phyloP scores from a whole-genome alignment of 1,140 invertebrate species.

The Protaetia brevitarsis region DNA sequence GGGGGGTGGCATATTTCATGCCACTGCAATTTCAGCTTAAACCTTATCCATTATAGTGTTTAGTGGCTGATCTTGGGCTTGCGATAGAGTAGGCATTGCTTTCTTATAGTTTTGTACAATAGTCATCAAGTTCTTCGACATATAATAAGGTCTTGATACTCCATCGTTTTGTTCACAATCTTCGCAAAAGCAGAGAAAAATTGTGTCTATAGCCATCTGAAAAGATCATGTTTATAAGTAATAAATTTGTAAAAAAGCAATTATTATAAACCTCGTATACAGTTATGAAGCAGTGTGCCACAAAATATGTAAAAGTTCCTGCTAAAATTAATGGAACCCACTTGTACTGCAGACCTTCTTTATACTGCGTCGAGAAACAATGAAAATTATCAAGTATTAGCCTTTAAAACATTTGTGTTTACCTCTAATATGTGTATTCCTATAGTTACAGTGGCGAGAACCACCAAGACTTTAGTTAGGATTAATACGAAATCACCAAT shows the following conservation, averaged over 20 bases:
- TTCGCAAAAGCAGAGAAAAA: slow-evolving; percentile 82
- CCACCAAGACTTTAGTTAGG: slow-evolving; percentile 68
- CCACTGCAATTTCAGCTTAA: neutral
- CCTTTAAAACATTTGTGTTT: slow-evolving; percentile 28
- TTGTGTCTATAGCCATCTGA: slow-evolving; percentile 79
- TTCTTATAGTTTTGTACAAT: slow-evolving; percentile 67
- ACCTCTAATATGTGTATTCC: slow-evolving; percentile 63
- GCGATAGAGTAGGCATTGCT: slow-evolving; percentile 34
- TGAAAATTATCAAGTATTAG: slow-evolving; percentile 3
- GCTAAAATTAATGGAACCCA: slow-evolving; percentile 66
- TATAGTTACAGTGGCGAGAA: slow-evolving; percentile 60
- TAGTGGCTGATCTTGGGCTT: neutral
- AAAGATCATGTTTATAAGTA: neutral
- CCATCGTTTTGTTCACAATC: slow-evolving; percentile 75
- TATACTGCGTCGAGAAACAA: slow-evolving; percentile 53
- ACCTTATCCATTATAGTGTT: neutral
- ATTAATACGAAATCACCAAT: slow-evolving; percentile 77
- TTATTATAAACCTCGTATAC: slow-evolving; percentile 66
- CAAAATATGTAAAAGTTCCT: slow-evolving; percentile 67
- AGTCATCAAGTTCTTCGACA: slow-evolving; percentile 72
- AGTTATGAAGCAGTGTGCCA: slow-evolving; percentile 73
- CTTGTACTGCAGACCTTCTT: slow-evolving; percentile 61
- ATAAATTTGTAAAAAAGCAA: neutral
- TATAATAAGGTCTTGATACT: slow-evolving; percentile 66
- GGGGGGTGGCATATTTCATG: too few relatives aligned